Base-by-base conservation (phyloP, 1,140 invertebrate genomes). In the Brachionus rubens region DNA sequence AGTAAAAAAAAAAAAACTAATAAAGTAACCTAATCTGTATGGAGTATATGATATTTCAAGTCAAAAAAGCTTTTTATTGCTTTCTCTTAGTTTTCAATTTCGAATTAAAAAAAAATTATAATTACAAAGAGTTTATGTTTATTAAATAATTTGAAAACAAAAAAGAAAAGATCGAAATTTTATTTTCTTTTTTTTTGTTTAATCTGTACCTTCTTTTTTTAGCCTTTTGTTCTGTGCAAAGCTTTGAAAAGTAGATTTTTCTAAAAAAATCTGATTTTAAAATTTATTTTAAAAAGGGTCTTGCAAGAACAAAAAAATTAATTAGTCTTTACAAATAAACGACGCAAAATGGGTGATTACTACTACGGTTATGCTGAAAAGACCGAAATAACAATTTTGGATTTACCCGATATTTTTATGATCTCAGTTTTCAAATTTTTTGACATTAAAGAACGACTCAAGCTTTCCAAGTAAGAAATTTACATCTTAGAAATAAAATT, bases 371-470 rank as follows among this genome's bases (percentile, higher is more conserved):
- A 30, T 9, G 46, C 48, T 7, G 14, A 36, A 40, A 5, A 7
- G 16, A 12, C 28, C 3, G 19, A 40, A 14, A 30, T 72, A 21
- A 28, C n/a, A 40, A 16, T 72, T 10, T 54, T 50, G 36, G 46
- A 72, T 48, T 46, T 72, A 33, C 68, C 68, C 3, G 68, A 72
- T 12, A 48, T 50, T 40, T 72, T 72, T 72, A 36, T 72, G 50
- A 48, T 72, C 24, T 72, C 68, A 50, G 68, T 72, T 6, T 72
- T 72, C 19, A 21, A 36, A 3, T 40, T 48, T 4, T 54, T 72
- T 50, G 19, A 28, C 12, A 33, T 72, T 21, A 72, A 50, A 19
- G 24, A 52, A 2, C 46, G 43, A 5, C 46, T 72, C 12, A 47
- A 54, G n/a, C 14, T 72, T 48, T 12, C 68, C 3, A 72, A 40